Evolutionary conservation across 2,797 vertebrate species (phyloP).

Genomic region (Gallirallus australis): DNA sequence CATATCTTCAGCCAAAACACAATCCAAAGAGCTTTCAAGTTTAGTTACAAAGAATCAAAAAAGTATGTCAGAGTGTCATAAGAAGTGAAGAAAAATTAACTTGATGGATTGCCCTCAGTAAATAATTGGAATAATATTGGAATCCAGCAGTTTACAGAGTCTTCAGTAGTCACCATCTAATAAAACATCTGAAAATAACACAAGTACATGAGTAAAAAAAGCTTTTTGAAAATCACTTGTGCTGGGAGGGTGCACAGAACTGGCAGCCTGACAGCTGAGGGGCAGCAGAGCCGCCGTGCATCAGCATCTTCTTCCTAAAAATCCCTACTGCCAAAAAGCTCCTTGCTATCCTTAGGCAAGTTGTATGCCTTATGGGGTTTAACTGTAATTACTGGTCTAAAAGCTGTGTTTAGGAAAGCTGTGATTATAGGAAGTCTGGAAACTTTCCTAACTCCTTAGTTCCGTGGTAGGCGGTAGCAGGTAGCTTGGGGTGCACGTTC

Average conservation of each 20-base stretch:
- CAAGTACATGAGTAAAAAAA: neutral
- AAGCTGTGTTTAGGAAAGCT: neutral
- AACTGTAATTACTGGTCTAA: neutral
- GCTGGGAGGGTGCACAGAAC: neutral
- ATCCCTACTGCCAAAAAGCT: neutral
- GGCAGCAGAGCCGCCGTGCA: neutral
- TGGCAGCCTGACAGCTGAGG: neutral
- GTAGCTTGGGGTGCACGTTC: neutral
- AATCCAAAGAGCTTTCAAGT: neutral
- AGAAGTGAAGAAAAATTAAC: neutral
- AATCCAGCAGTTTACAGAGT: neutral
- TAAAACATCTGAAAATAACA: neutral
- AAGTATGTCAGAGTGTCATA: rapidly evolving
- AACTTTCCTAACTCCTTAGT: neutral
- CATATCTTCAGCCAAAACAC: neutral
- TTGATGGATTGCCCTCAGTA: neutral
- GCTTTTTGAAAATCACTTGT: neutral
- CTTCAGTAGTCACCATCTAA: neutral
- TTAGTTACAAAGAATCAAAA: neutral
- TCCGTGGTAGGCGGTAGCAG: neutral
- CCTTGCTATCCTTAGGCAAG: neutral
- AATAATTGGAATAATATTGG: neutral
- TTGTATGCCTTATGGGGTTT: neutral
- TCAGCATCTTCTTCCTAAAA: neutral
- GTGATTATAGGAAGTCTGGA: neutral